Percentiles rank a stretch among this genome's conserved stretches.
Conservation (phyloP, 2,797 vertebrate genomes). For the Cyclura pinguis region DNA sequence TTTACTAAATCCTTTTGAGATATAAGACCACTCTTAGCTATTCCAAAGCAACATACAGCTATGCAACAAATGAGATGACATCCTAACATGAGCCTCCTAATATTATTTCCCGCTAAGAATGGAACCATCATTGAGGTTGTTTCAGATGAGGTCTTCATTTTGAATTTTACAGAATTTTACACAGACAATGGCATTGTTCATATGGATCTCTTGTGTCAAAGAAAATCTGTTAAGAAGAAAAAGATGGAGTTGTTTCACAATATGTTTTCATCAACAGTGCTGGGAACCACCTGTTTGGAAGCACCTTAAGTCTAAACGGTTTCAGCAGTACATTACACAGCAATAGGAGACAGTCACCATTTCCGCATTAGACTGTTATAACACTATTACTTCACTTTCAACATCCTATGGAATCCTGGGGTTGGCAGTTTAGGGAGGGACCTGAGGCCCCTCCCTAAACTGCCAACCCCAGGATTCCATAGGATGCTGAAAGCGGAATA, state of each 20-base stretch:
- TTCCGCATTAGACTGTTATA: too few species aligned
- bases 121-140: background rate
- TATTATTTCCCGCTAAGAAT: slow-evolving; percentile 43
- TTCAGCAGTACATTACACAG: background rate
- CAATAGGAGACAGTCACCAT: background rate
- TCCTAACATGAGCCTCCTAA: slow-evolving; percentile 17
- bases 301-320: background rate
- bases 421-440: too few species aligned
- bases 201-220: background rate
- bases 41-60: slow-evolving; percentile 35
- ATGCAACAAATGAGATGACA: slow-evolving; percentile 48
- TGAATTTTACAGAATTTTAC: too few species aligned
- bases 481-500: too few species aligned
- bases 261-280: background rate
- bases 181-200: background rate
- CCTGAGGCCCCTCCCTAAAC: too few species aligned
- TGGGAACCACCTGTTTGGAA: background rate
- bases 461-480: too few species aligned
- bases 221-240: background rate
- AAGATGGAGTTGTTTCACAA: background rate
- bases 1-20: slow-evolving; percentile 57
- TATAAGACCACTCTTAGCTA: slow-evolving; percentile 41
- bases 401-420: too few species aligned
- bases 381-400: too few species aligned
- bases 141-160: background rate